Conservation (phyloP, 2,888 invertebrate genomes). For the Ferdinandea cuprea region DNA sequence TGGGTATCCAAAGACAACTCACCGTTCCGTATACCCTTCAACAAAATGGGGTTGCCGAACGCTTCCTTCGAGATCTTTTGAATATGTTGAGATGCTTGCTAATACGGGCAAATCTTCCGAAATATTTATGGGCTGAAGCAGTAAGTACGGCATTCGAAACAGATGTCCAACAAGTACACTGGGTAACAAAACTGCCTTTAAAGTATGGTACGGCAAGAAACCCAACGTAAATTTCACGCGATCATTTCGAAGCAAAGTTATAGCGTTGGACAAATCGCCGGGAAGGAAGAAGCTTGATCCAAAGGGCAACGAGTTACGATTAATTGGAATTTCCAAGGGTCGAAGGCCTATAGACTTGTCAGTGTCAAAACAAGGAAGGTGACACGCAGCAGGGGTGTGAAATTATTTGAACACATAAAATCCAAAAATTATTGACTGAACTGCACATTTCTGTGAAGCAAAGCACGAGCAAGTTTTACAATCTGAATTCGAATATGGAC, state of each 20-base stretch:
- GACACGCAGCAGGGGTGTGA: constrained; percentile 8
- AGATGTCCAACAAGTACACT: constrained; percentile 23
- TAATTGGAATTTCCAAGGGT: constrained; percentile 47
- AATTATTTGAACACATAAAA: constrained; percentile 20
- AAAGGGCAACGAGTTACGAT: constrained; percentile 29
- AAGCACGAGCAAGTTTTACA: neutral
- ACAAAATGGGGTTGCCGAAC: too few species aligned
- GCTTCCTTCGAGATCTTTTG: too few species aligned
- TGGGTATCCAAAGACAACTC: too few species aligned
- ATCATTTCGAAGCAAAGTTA: constrained; percentile 37
- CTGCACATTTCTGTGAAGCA: neutral
- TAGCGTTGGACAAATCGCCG: constrained; percentile 24
- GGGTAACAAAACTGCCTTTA: constrained; percentile 22
- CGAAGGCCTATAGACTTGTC: constrained; percentile 47
- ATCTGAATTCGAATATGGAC: neutral
- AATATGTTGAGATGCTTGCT: too few species aligned
- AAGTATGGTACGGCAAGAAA: constrained; percentile 29
- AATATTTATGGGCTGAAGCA: too few species aligned
- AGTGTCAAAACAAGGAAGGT: constrained; percentile 21
- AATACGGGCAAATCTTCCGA: too few species aligned
- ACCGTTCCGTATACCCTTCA: too few species aligned
- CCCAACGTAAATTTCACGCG: constrained; percentile 25
- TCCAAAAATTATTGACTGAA: neutral
- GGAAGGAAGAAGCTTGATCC: constrained; percentile 26
- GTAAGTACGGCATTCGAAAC: constrained; percentile 26